phyloP scores from a whole-genome alignment of 92 coral and sea anemone species.

The Actinostola sp. region DNA sequence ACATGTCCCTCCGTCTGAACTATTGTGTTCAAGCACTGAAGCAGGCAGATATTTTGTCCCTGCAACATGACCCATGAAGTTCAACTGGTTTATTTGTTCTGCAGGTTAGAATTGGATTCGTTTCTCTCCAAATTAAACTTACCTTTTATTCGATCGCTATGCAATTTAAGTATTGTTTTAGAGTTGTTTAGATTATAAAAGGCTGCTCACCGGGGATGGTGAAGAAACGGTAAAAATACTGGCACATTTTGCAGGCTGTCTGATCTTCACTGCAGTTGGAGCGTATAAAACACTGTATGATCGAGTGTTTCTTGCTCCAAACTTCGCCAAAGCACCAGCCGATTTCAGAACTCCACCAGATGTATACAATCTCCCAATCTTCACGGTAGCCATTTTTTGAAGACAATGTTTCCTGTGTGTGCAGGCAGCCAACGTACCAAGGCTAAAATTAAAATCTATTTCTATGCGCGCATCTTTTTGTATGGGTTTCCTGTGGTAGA shows the following conservation, averaged over 20 bases:
- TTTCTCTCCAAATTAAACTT: neutral
- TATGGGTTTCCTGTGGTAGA: too few species aligned
- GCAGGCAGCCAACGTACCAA: too few species aligned
- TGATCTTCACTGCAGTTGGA: neutral
- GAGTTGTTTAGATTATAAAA: neutral
- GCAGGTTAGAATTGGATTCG: neutral
- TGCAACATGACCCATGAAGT: too few species aligned
- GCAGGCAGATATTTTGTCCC: too few species aligned
- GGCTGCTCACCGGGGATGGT: slow-evolving; percentile 20
- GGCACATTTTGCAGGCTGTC: neutral
- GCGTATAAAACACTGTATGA: neutral
- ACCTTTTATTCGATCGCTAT: neutral
- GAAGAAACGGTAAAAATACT: slow-evolving; percentile 6
- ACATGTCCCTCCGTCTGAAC: too few species aligned
- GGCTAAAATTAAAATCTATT: too few species aligned
- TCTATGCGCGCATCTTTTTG: too few species aligned
- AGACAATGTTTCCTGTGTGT: too few species aligned
- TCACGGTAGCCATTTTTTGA: slow-evolving; percentile 8
- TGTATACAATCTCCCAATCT: slow-evolving; percentile 1
- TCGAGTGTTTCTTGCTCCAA: neutral
- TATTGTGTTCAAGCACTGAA: too few species aligned
- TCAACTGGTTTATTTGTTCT: neutral
- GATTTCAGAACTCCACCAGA: slow-evolving; percentile 11
- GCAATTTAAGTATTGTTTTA: neutral
- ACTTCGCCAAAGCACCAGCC: neutral